phyloP scores from a whole-genome alignment of 1,140 invertebrate species.

The Hesperophylax magnus region DNA sequence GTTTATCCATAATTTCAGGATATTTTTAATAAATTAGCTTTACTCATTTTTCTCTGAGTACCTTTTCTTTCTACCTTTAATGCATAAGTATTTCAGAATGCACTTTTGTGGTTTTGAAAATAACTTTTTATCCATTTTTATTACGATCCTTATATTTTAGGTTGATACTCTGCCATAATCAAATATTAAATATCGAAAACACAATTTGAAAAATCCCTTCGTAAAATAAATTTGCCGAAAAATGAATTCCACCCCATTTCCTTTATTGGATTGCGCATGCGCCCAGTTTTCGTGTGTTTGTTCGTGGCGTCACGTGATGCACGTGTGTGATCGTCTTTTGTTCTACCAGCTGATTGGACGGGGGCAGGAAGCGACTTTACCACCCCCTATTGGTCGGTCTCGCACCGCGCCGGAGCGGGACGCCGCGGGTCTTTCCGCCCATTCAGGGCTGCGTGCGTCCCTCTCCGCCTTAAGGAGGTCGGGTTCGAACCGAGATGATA shows the following conservation, averaged over 20 bases:
- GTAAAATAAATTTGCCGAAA: background rate
- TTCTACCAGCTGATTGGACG: conserved; percentile 58
- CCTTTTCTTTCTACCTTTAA: too few species aligned
- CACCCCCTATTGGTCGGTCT: conserved; percentile 53
- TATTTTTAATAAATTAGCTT: too few species aligned
- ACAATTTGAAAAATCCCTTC: too few species aligned
- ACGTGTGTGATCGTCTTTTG: conserved; percentile 52
- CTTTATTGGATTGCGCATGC: background rate
- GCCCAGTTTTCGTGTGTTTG: background rate
- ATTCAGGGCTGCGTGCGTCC: background rate
- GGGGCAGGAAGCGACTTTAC: conserved; percentile 54
- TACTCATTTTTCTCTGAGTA: too few species aligned
- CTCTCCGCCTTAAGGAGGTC: conserved; percentile 25
- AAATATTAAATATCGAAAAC: too few species aligned
- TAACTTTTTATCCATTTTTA: too few species aligned
- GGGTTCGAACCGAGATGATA: conserved; percentile 32
- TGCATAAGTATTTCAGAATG: too few species aligned
- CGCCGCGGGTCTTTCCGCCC: background rate
- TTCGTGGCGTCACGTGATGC: conserved; percentile 22
- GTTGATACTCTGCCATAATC: too few species aligned
- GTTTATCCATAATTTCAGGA: too few species aligned
- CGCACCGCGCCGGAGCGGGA: conserved; percentile 36
- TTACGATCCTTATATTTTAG: too few species aligned
- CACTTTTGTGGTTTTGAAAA: too few species aligned
- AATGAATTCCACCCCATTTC: background rate